A percentile compares a stretch with the other conserved stretches of the same genome.
These are phyloP conservation scores for Aythya baeri DNA, from an alignment of 2,113 vertebrate species.

Conservation along the genomic window DNA sequence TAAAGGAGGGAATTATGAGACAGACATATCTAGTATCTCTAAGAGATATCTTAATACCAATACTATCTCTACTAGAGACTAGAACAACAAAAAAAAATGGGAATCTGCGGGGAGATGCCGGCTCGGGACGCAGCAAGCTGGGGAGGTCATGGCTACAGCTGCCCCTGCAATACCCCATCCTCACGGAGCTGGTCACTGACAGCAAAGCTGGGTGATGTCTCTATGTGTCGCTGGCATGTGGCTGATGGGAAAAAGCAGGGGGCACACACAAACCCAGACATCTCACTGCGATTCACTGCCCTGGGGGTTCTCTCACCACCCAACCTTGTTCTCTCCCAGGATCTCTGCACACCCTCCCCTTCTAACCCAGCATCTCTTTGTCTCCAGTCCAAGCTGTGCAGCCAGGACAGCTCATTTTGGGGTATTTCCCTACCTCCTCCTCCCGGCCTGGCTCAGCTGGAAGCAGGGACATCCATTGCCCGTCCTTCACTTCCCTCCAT, in stretches of 20 bases:
- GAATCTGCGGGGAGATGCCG: not conserved
- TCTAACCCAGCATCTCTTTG: not conserved
- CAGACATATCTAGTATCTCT: not conserved
- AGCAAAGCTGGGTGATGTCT: not conserved
- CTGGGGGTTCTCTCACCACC: not conserved
- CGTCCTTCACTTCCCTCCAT: not conserved
- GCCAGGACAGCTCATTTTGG: not conserved
- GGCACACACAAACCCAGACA: not conserved
- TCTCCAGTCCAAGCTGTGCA: not conserved
- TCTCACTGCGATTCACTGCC: not conserved
- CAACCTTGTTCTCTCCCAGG: not conserved
- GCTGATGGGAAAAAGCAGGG: not conserved
- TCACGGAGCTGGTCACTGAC: accelerated
- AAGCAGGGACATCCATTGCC: not conserved
- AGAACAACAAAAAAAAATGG: not conserved
- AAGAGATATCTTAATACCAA: not conserved
- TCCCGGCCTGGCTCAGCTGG: not conserved
- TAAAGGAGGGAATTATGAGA: not conserved
- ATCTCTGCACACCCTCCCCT: not conserved
- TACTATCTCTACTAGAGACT: not conserved
- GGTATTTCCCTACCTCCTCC: not conserved
- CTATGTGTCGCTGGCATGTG: not conserved
- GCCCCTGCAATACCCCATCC: not conserved
- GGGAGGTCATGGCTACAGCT: not conserved
- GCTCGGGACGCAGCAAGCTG: not conserved